Base-by-base conservation (phyloP, 2,888 invertebrate species). In the Colletes collaris region DNA sequence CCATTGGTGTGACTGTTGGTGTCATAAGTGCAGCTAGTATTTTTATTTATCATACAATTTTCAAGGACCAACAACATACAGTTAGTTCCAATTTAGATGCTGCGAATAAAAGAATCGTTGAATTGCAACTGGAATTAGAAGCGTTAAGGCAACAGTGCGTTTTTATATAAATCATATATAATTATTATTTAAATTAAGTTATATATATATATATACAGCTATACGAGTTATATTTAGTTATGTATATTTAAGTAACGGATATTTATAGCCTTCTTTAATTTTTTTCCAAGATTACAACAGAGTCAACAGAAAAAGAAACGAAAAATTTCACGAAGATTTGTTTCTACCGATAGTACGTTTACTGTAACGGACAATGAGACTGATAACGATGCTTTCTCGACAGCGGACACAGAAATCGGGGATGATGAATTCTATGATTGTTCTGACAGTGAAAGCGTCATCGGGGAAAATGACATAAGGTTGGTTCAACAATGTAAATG, bases 401-500 rank as follows among this genome's bases (percentile, higher is more conserved):
- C 88, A 49, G 89, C 90, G 7, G 92, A 89, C n/a, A 92, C 92
- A 16, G 92, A 92, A 66, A 79, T 90, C 46, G 91, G 87, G 0
- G 92, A 92, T 55, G 92, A 93, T 59, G 93, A 92, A 81, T 93
- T 92, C 79, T 92, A 90, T 70, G 93, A 93, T 74, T 93, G 92
- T 69, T 92, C 92, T 0, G 92, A 92, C 55, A 90, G 89, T 52
- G 92, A 92, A 79, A 85, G 85, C 44, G 86, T 77, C 50, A 76
- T 76, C 70, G 87, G 84, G 37, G 91, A 92, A 62, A 85, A 84
- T 40, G 89, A 90, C 49, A 89, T 86, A 77, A 89, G 91, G 92
- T 93, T 87, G 72, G 89, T 89, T 72, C 16, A 37, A 49, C 64
- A 60, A 49, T 68, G n/a, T 4, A 63, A 52, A n/a, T 63, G n/a